A percentile compares a stretch with the other conserved stretches of the same genome.
Evolutionary conservation across 2,113 vertebrate species (phyloP).

Genomic region (Paramormyrops kingsleyae): DNA sequence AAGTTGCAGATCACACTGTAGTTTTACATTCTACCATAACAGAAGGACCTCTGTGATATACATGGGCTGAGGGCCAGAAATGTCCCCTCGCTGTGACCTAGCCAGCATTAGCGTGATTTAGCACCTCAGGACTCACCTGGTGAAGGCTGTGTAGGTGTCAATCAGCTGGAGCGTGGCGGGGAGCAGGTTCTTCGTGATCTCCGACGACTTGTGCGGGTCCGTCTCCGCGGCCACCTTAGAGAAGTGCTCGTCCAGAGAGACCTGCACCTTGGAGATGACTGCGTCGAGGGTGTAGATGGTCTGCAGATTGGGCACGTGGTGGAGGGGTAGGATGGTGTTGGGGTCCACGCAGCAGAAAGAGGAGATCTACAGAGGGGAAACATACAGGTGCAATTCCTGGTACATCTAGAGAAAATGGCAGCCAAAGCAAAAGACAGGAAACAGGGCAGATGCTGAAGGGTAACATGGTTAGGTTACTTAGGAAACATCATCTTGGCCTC

Average conservation of each 20-base stretch:
- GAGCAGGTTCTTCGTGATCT: conserved; percentile 91
- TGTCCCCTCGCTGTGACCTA: background rate
- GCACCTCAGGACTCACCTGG: conserved; percentile 61
- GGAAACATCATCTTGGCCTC: background rate
- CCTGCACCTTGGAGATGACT: conserved; percentile 93
- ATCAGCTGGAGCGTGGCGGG: conserved; percentile 88
- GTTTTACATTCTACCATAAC: background rate
- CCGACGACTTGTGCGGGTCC: conserved; percentile 79
- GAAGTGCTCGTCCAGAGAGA: conserved; percentile 92
- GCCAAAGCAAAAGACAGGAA: background rate
- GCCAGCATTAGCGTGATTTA: background rate
- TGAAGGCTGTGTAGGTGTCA: conserved; percentile 83
- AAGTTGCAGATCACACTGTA: background rate
- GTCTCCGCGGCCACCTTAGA: conserved; percentile 87
- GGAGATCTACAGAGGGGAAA: conserved; percentile 72
- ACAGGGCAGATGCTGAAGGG: background rate
- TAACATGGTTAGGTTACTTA: background rate
- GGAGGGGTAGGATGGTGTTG: conserved; percentile 76
- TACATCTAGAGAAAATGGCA: background rate
- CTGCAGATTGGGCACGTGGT: conserved; percentile 87
- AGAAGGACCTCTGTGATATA: background rate
- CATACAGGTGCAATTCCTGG: background rate
- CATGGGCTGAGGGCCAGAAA: background rate
- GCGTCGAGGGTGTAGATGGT: conserved; percentile 93
- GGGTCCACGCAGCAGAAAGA: conserved; percentile 84